phyloP scores from a whole-genome alignment of 2,113 vertebrate species.

The Aix galericulata region DNA sequence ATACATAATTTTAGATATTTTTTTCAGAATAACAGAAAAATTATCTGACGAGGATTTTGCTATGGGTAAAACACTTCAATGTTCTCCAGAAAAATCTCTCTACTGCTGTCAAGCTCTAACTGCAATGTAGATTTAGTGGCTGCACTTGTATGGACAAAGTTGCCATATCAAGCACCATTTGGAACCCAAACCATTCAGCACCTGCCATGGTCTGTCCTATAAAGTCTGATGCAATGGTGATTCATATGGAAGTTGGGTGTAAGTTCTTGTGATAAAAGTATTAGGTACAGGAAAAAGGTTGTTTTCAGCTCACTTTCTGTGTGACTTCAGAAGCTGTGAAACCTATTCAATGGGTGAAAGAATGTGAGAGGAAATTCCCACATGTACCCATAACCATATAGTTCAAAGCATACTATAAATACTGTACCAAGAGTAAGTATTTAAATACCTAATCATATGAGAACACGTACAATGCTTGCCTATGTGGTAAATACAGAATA shows the following conservation, averaged over 20 bases:
- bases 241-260: background rate
- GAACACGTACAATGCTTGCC: background rate
- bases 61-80: background rate
- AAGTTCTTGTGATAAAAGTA: background rate
- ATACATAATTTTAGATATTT: background rate
- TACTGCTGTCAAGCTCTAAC: background rate
- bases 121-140: background rate
- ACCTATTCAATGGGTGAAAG: background rate
- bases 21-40: background rate
- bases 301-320: background rate
- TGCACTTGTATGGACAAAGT: background rate
- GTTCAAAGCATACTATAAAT: background rate
- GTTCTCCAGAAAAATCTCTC: background rate
- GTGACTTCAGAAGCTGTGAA: background rate
- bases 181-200: background rate
- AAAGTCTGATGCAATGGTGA: background rate
- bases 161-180: background rate
- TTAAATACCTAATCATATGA: background rate
- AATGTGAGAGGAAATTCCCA: background rate
- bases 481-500: background rate
- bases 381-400: background rate
- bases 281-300: background rate
- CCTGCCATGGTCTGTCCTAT: background rate
- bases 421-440: background rate
- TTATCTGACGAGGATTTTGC: background rate